Evolutionary conservation across 2,888 invertebrate genomes (phyloP).

Genomic region (Drosophila borborema): DNA sequence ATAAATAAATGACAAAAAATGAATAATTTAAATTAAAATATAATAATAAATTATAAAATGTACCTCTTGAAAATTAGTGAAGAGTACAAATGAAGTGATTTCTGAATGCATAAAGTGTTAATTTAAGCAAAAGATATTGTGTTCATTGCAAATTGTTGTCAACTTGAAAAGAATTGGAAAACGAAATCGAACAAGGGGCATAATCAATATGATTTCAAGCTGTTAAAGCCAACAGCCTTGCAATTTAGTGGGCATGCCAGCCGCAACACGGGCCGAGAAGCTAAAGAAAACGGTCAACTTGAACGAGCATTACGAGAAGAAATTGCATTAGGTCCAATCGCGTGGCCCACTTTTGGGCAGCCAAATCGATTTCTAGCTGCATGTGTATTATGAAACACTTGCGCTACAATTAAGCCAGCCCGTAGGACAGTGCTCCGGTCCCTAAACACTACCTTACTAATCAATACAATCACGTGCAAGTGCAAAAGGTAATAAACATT

Average conservation of each 20-base stretch:
- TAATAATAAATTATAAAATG: constrained; percentile 1
- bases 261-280: constrained; percentile 11
- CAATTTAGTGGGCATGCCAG: constrained; percentile 16
- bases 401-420: constrained; percentile 37
- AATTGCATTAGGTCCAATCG: constrained; percentile 45
- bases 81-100: constrained; percentile 13
- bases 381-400: constrained; percentile 73
- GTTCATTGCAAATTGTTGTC: constrained; percentile 4
- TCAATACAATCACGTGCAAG: constrained; percentile 19
- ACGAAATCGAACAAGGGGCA: constrained; percentile 2
- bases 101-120: constrained; percentile 3
- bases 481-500: constrained; percentile 45
- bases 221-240: constrained; percentile 38
- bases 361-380: constrained; percentile 65
- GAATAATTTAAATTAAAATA: constrained; percentile 4
- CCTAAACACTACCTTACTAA: constrained; percentile 9
- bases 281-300: constrained; percentile 31
- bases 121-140: constrained; percentile 1
- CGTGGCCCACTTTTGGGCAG: constrained; percentile 49
- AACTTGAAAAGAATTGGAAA: constrained; percentile 2
- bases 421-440: constrained; percentile 33
- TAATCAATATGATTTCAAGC: constrained; percentile 53
- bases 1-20: constrained; percentile 23
- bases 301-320: constrained; percentile 21
- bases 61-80: constrained; percentile 1